These are phyloP conservation scores for Leucophenga maculata DNA, from an alignment of 2,888 invertebrate genomes.

Conservation along the genomic window DNA sequence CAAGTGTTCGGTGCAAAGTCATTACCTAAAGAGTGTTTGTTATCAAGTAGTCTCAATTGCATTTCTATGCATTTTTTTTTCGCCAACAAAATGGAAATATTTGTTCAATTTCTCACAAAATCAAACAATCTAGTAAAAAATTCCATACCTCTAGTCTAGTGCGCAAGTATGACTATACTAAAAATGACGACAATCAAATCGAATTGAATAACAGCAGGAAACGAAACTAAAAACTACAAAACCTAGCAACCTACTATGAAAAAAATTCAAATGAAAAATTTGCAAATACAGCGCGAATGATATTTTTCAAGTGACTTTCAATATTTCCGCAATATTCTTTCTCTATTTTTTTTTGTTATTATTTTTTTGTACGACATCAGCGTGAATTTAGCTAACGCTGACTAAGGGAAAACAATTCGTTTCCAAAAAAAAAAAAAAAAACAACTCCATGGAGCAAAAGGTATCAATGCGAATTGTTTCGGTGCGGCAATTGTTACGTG, in stretches of 20 bases:
- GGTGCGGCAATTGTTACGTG: slow-evolving; percentile 60
- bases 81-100: background rate
- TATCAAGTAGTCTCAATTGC: too few species aligned
- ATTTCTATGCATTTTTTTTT: background rate
- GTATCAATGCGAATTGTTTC: slow-evolving; percentile 25
- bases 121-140: background rate
- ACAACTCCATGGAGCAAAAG: slow-evolving; percentile 12
- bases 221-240: slow-evolving; percentile 48
- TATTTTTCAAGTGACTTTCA: slow-evolving; percentile 28
- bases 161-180: slow-evolving; percentile 53
- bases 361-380: slow-evolving; percentile 3
- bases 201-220: slow-evolving; percentile 67
- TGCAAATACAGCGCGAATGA: slow-evolving; percentile 27
- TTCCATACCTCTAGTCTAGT: slow-evolving; percentile 13
- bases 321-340: slow-evolving; percentile 1
- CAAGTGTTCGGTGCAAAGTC: too few species aligned
- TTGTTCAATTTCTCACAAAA: background rate
- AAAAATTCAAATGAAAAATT: slow-evolving; percentile 26
- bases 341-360: background rate
- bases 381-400: slow-evolving; percentile 14
- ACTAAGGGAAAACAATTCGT: background rate
- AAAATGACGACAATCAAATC: slow-evolving; percentile 63
- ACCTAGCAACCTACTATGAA: slow-evolving; percentile 35
- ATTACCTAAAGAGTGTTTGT: too few species aligned
- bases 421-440: slow-evolving; percentile 41